Percentiles rank a stretch among this genome's conserved stretches.
phyloP scores from a whole-genome alignment of 2,888 invertebrate species.

The Drosophila silvestris region DNA sequence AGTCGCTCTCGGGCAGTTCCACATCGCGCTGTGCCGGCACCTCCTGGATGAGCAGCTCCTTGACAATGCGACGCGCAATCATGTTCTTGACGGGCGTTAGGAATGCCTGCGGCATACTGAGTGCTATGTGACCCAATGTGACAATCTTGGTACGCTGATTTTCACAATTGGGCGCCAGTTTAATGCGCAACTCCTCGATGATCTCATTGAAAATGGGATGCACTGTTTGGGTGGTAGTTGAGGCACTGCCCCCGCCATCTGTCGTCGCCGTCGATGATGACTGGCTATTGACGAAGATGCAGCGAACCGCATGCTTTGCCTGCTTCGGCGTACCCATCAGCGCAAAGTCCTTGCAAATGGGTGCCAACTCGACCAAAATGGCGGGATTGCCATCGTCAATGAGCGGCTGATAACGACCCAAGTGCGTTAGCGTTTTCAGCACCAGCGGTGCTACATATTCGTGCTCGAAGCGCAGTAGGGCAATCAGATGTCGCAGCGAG shows the following conservation, averaged over 20 bases:
- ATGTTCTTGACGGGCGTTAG: conserved; percentile 96
- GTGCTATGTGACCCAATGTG: conserved; percentile 97
- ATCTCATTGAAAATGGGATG: conserved; percentile 93
- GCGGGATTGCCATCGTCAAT: conserved; percentile 90
- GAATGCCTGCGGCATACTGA: conserved; percentile 95
- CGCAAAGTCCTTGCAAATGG: conserved; percentile 94
- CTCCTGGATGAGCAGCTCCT: conserved; percentile 96
- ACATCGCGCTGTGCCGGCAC: conserved; percentile 86
- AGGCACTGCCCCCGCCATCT: conserved; percentile 64
- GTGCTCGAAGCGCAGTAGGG: conserved; percentile 89
- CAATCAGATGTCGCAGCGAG: conserved; percentile 92
- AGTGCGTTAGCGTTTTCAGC: conserved; percentile 93
- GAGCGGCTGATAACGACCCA: conserved; percentile 94
- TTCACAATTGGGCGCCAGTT: conserved; percentile 90
- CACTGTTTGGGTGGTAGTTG: conserved; percentile 84
- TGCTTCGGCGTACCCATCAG: conserved; percentile 96
- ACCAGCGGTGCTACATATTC: conserved; percentile 92
- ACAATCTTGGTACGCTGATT: conserved; percentile 97
- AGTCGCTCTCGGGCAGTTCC: conserved; percentile 85
- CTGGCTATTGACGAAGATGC: conserved; percentile 93
- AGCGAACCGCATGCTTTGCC: conserved; percentile 97
- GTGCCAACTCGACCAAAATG: conserved; percentile 92
- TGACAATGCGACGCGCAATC: conserved; percentile 97
- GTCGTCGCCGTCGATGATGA: conserved; percentile 59
- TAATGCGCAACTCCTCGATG: conserved; percentile 91